A percentile compares a stretch with the other conserved stretches of the same genome.
Conservation (phyloP, 2,888 invertebrate species). For the Ophion costatus region DNA sequence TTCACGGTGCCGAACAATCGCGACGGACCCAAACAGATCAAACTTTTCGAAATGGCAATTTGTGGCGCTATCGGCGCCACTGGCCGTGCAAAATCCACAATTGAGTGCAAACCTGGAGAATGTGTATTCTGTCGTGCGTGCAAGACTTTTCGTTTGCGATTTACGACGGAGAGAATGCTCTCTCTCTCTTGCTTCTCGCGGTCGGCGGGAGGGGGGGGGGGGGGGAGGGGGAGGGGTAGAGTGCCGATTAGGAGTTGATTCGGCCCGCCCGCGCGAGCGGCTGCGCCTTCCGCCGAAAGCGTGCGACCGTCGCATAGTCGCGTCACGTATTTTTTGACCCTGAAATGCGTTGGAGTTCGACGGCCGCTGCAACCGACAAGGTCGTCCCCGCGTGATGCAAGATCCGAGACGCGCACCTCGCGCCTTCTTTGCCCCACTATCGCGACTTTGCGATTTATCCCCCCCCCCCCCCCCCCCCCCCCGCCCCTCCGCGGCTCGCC, state of each 20-base stretch:
- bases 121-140: background rate
- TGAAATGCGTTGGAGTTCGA: conserved; percentile 76
- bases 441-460: conserved; percentile 26
- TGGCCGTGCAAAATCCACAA: background rate
- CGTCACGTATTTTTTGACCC: conserved; percentile 76
- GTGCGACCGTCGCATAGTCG: conserved; percentile 62
- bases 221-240: conserved; percentile 12
- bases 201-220: conserved; percentile 10
- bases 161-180: background rate
- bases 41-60: background rate
- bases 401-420: conserved; percentile 65
- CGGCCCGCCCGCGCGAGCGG: conserved; percentile 43
- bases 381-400: conserved; percentile 77
- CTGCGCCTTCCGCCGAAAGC: conserved; percentile 47
- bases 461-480: background rate
- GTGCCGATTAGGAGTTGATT: conserved; percentile 41
- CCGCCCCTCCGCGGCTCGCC: background rate
- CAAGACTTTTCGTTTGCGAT: background rate
- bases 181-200: background rate
- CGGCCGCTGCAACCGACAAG: conserved; percentile 76
- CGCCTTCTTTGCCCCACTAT: conserved; percentile 40
- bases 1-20: too few relatives aligned
- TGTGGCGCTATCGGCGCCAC: too few relatives aligned
- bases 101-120: background rate
- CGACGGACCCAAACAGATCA: background rate